A percentile compares a stretch with the other conserved stretches of the same genome.
phyloP scores from a whole-genome alignment of 92 coral and sea anemone species.

The Palythoa heliodiscus region DNA sequence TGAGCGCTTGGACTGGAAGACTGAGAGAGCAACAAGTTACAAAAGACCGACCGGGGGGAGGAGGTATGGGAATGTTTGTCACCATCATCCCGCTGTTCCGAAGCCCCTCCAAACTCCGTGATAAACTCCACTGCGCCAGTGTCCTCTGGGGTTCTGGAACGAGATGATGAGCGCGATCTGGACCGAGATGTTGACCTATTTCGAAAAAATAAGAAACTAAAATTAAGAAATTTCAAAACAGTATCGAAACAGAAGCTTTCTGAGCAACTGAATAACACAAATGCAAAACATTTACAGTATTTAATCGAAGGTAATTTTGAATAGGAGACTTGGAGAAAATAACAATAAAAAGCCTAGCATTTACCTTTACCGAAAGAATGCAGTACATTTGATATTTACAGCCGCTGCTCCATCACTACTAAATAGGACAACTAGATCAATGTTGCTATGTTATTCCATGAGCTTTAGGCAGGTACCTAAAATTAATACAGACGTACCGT shows the following conservation, averaged over 20 bases:
- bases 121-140: slow-evolving; percentile 40
- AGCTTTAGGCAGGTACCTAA: too few relatives aligned
- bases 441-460: too few relatives aligned
- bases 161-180: slow-evolving; percentile 41
- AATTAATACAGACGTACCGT: too few relatives aligned
- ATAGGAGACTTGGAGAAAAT: too few relatives aligned
- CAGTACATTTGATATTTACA: too few relatives aligned
- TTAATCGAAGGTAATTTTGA: too few relatives aligned
- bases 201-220: not conserved
- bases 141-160: slow-evolving; percentile 34
- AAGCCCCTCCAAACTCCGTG: slow-evolving; percentile 35
- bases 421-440: too few relatives aligned
- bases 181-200: slow-evolving; percentile 29
- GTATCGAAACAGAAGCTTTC: not conserved
- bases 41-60: slow-evolving; percentile 50
- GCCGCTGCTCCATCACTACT: too few relatives aligned
- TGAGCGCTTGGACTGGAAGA: slow-evolving; percentile 15
- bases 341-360: too few relatives aligned
- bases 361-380: too few relatives aligned
- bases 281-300: not conserved
- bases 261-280: too few relatives aligned
- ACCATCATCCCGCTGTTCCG: slow-evolving; percentile 37
- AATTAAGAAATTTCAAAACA: not conserved
- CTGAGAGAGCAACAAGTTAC: slow-evolving; percentile 32
- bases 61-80: slow-evolving; percentile 46